phyloP scores from a whole-genome alignment of 2,888 invertebrate species.

The Cryptophagus acutangulus region DNA sequence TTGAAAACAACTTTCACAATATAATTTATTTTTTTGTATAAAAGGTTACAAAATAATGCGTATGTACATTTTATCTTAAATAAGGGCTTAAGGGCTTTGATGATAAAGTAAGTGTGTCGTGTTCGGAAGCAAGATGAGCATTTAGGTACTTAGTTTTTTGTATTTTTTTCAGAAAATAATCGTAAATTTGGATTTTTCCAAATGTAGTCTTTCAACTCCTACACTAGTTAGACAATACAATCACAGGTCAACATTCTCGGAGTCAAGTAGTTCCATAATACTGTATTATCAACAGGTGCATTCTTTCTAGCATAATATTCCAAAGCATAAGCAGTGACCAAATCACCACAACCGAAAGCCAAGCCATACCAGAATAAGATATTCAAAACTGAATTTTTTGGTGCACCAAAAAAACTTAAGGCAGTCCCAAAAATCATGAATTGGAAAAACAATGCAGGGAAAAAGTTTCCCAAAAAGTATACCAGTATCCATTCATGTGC shows the following conservation, averaged over 20 bases:
- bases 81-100: too few relatives aligned
- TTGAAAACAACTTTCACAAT: too few relatives aligned
- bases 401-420: conserved; percentile 51
- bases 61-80: too few relatives aligned
- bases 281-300: conserved; percentile 50
- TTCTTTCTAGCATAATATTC: conserved; percentile 80
- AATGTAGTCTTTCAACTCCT: too few relatives aligned
- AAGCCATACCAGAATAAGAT: conserved; percentile 80
- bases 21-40: too few relatives aligned
- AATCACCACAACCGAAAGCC: conserved; percentile 69
- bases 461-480: conserved; percentile 77
- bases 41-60: too few relatives aligned
- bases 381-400: conserved; percentile 57
- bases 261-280: conserved; percentile 24
- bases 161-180: too few relatives aligned
- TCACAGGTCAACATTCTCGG: conserved; percentile 32
- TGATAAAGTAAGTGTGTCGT: too few relatives aligned
- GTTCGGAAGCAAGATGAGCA: too few relatives aligned
- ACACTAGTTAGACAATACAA: conserved; percentile 52
- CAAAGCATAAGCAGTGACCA: conserved; percentile 75
- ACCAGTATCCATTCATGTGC: conserved; percentile 85
- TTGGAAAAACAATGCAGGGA: conserved; percentile 75
- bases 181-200: too few relatives aligned
- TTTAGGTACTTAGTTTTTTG: too few relatives aligned
- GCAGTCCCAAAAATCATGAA: conserved; percentile 68